A percentile compares a stretch with the other conserved stretches of the same genome.
Evolutionary conservation across 2,888 invertebrate genomes (phyloP).

Genomic region (Drosophila hamatofila): DNA sequence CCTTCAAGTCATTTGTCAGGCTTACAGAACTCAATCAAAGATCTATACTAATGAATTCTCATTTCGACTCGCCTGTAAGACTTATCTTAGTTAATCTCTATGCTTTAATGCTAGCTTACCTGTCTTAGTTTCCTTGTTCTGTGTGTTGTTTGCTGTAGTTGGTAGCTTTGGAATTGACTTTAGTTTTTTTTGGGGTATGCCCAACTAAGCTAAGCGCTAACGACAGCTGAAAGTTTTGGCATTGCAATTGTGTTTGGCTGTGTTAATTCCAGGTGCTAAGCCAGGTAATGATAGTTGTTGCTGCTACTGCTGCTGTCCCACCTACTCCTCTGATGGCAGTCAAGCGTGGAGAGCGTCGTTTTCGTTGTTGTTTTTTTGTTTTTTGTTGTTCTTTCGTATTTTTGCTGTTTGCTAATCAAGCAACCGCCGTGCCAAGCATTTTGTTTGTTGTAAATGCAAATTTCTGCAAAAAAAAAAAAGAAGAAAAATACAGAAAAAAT

Average conservation of each 20-base stretch:
- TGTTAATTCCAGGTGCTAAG: slow-evolving; percentile 37
- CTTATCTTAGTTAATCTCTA: neutral
- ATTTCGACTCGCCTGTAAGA: neutral
- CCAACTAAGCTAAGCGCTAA: slow-evolving; percentile 51
- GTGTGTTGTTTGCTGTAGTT: neutral
- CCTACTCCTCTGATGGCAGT: slow-evolving; percentile 46
- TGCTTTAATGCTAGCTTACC: neutral
- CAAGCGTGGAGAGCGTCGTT: slow-evolving; percentile 45
- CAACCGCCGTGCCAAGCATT: slow-evolving; percentile 55
- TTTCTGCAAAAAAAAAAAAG: slow-evolving; percentile 69
- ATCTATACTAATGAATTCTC: neutral
- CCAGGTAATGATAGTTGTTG: slow-evolving; percentile 17
- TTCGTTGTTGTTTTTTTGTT: slow-evolving; percentile 8
- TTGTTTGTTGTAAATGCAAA: slow-evolving; percentile 76
- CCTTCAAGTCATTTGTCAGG: slow-evolving; percentile 1
- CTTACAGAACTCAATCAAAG: neutral
- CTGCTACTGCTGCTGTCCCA: slow-evolving; percentile 11
- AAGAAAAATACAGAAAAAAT: slow-evolving; percentile 35
- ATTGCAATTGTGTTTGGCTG: slow-evolving; percentile 37
- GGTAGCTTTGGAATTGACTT: neutral
- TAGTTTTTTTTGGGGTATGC: slow-evolving; percentile 29
- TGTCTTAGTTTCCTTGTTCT: slow-evolving; percentile 10
- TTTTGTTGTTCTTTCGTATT: slow-evolving; percentile 48
- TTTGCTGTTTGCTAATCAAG: slow-evolving; percentile 68
- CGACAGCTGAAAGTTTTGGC: slow-evolving; percentile 46